A percentile compares a stretch with the other conserved stretches of the same genome.
These are phyloP conservation scores for Vimba vimba DNA, from an alignment of 2,113 vertebrate species.

Conservation along the genomic window DNA sequence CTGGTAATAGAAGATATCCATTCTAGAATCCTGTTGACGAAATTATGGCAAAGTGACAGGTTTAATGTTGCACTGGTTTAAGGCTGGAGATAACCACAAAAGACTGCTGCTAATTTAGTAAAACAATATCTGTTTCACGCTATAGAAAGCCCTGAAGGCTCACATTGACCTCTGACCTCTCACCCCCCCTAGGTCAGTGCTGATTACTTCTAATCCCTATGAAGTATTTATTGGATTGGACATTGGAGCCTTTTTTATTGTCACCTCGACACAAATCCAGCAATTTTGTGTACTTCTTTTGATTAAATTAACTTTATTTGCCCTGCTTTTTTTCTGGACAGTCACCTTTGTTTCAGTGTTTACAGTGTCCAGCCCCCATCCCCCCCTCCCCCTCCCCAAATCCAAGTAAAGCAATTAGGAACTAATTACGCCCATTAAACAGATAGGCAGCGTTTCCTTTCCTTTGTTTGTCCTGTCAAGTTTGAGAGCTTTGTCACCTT, in stretches of 20 bases:
- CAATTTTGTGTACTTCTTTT: not conserved
- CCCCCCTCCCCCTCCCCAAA: no score
- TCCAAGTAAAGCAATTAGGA: slow-evolving; percentile 31
- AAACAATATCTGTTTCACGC: slow-evolving; percentile 55
- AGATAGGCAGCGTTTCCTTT: slow-evolving; percentile 53
- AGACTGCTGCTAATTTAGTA: slow-evolving; percentile 15
- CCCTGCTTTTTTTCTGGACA: not conserved
- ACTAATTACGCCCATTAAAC: slow-evolving; percentile 61
- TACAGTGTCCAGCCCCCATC: not conserved
- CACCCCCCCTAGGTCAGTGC: slow-evolving; percentile 16
- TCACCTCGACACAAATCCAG: not conserved
- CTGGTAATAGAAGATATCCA: not conserved
- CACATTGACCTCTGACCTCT: slow-evolving; percentile 55
- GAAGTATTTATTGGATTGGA: slow-evolving; percentile 32
- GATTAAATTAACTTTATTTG: not conserved
- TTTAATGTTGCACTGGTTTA: slow-evolving; percentile 31
- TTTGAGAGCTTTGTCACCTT: slow-evolving; percentile 36
- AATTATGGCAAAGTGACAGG: not conserved
- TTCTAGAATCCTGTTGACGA: not conserved
- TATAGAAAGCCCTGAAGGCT: slow-evolving; percentile 50
- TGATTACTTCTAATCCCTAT: slow-evolving; percentile 51
- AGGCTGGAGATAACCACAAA: slow-evolving; percentile 41
- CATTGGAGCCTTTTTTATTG: slow-evolving; percentile 24
- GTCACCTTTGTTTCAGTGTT: not conserved
- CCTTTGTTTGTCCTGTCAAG: slow-evolving; percentile 53